These are phyloP conservation scores for Grantiella picta DNA, from an alignment of 2,113 vertebrate species.

Conservation along the genomic window DNA sequence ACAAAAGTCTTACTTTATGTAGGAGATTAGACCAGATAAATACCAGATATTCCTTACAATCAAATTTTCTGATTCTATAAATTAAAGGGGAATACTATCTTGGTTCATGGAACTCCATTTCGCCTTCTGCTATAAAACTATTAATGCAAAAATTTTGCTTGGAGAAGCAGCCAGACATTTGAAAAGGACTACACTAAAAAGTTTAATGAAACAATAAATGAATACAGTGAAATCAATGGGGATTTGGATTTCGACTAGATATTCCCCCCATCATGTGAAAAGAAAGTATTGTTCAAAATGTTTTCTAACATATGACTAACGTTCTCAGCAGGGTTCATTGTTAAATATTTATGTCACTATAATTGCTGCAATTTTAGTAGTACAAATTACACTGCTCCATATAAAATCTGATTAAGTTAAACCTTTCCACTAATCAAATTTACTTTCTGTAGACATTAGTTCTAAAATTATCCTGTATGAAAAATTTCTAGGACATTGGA, in stretches of 20 bases:
- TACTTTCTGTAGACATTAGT: neutral
- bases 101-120: neutral
- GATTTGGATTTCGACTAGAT: neutral
- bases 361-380: neutral
- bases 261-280: neutral
- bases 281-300: neutral
- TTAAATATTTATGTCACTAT: conserved; percentile 18
- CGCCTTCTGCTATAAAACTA: neutral
- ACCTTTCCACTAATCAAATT: neutral
- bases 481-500: neutral
- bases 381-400: neutral
- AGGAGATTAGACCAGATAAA: neutral
- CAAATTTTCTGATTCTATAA: neutral
- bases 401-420: neutral
- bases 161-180: neutral
- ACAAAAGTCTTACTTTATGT: neutral
- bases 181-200: neutral
- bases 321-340: conserved; percentile 7
- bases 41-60: neutral
- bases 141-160: neutral
- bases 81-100: neutral
- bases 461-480: neutral
- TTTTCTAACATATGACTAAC: neutral
- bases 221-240: neutral
- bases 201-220: neutral